These are phyloP conservation scores for Halesus radiatus DNA, from an alignment of 1,140 invertebrate species.

Conservation along the genomic window DNA sequence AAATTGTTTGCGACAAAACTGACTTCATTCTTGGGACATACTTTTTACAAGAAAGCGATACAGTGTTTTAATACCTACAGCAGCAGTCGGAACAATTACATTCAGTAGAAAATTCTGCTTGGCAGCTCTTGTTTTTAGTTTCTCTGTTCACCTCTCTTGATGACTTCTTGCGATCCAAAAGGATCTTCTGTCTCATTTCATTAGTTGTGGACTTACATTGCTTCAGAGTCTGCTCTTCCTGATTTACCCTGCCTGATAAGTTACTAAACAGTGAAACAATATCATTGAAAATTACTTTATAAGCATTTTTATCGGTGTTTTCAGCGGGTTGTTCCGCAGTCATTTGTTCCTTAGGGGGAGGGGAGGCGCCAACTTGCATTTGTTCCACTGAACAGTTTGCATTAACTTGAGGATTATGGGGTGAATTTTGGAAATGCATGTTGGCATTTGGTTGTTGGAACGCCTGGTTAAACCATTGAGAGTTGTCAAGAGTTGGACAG, in stretches of 20 bases:
- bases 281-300: slow-evolving; percentile 34
- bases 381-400: background rate
- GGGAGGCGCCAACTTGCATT: slow-evolving; percentile 7
- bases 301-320: slow-evolving; percentile 45
- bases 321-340: slow-evolving; percentile 18
- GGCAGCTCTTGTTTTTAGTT: background rate
- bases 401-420: background rate
- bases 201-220: background rate
- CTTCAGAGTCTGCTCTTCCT: slow-evolving; percentile 18
- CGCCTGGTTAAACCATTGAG: slow-evolving; percentile 41
- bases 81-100: background rate
- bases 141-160: background rate
- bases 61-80: background rate
- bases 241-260: slow-evolving; percentile 21
- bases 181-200: background rate
- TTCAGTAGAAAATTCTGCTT: background rate
- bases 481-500: slow-evolving; percentile 58
- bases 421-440: background rate
- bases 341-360: background rate
- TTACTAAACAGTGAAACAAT: slow-evolving; percentile 54
- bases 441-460: background rate
- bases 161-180: background rate
- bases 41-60: background rate
- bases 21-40: too few species aligned
- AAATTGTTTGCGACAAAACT: background rate